Evolutionary conservation across 2,888 invertebrate species (phyloP).

Genomic region (Ferrisia virgata): DNA sequence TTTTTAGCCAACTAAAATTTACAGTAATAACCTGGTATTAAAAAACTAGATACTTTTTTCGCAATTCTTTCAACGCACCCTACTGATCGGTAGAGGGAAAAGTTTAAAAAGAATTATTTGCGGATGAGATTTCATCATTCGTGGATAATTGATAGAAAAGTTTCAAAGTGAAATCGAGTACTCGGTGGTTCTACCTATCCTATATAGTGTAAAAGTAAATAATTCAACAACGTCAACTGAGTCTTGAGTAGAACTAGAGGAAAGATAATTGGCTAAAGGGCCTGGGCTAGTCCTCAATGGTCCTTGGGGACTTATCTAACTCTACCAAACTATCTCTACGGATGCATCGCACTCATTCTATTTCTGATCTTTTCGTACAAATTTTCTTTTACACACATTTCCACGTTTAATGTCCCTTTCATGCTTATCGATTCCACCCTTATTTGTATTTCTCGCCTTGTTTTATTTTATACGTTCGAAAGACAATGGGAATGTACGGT

Average conservation of each 20-base stretch:
- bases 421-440: slow-evolving; percentile 43
- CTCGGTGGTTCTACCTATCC: not conserved
- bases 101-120: slow-evolving; percentile 26
- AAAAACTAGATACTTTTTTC: no score
- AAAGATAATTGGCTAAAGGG: slow-evolving; percentile 45
- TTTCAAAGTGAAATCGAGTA: slow-evolving; percentile 28
- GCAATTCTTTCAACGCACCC: not conserved
- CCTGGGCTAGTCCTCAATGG: slow-evolving; percentile 40
- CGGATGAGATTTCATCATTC: slow-evolving; percentile 41
- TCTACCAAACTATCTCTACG: slow-evolving; percentile 38
- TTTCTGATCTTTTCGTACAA: slow-evolving; percentile 30
- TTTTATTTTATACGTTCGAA: not conserved
- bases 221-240: slow-evolving; percentile 43
- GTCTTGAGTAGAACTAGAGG: slow-evolving; percentile 44
- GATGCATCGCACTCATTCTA: slow-evolving; percentile 36
- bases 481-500: not conserved
- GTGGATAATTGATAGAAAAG: slow-evolving; percentile 43
- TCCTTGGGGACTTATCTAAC: slow-evolving; percentile 44
- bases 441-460: slow-evolving; percentile 43
- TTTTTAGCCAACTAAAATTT: no score
- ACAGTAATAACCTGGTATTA: no score
- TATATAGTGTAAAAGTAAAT: slow-evolving; percentile 39
- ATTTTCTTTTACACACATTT: slow-evolving; percentile 34
- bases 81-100: not conserved
- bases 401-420: slow-evolving; percentile 37